Conservation (phyloP, 2,797 vertebrate species). For the Calcarius lapponicus region DNA sequence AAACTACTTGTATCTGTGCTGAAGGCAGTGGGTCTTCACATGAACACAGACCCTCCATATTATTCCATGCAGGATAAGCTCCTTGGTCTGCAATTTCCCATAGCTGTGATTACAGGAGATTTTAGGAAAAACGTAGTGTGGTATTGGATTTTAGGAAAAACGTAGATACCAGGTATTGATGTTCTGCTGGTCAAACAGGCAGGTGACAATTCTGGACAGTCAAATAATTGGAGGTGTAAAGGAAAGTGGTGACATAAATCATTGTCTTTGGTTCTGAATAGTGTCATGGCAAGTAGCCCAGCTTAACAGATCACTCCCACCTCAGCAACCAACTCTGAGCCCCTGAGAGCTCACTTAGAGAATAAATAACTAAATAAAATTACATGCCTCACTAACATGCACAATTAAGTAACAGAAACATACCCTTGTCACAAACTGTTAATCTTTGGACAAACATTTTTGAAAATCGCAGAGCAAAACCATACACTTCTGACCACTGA, state of each 20-base stretch:
- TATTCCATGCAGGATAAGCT: background rate
- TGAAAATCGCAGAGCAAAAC: background rate
- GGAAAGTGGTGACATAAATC: background rate
- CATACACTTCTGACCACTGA: background rate
- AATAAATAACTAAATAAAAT: background rate
- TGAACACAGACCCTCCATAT: background rate
- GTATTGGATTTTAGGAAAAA: background rate
- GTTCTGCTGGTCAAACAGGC: background rate
- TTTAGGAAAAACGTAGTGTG: background rate
- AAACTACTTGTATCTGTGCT: background rate
- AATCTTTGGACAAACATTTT: background rate
- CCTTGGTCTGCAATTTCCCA: background rate
- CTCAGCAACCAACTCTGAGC: background rate
- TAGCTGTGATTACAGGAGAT: background rate
- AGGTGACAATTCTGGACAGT: background rate
- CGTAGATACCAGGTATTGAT: background rate
- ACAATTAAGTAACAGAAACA: background rate
- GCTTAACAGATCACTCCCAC: background rate
- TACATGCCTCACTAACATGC: background rate
- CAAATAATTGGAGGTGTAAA: background rate
- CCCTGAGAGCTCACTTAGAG: background rate
- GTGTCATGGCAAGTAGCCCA: background rate
- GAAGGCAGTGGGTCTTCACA: background rate
- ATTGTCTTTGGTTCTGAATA: background rate
- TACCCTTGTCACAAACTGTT: background rate